Evolutionary conservation across 1,140 invertebrate species (phyloP), one percentile per base, ranked within the genome.

Genomic region (Cherax destructor): DNA sequence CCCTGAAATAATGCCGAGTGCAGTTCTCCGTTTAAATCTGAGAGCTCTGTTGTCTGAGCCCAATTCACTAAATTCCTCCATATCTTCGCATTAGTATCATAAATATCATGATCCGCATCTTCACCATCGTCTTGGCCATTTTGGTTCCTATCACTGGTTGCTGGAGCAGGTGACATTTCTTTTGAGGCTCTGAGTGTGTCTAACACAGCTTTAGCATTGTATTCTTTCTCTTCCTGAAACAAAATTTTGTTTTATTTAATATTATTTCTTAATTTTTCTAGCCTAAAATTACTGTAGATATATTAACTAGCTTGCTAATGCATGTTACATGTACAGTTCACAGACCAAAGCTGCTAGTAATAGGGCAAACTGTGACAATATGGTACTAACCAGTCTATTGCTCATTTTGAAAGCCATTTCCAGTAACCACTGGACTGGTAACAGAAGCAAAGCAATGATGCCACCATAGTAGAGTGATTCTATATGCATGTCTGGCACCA

Each of bases 401-500:
- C 83, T 89, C 87, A 88, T 88, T 83, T 93, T 93, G 83, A 93
- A 93, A 16, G 92, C 72, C 86, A 93, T 91, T 69, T 92, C 90
- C 49, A 93, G 77, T 30, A 93, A 59, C 92, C 92, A 93, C 86
- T 93, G 92, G 9, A 93, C 86, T 9, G 92, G 92, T 24, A 93
- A 83, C 13, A 93, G 81, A 4, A 88, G 24, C 16, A 83, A n/a
- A n/a, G 92, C 90, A 65, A 93, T 91, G 21, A 93, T 49, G 47
- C 79, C 86, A 56, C 90, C 92, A 79, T 86, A 93, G 72, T 79
- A 92, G 4, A 93, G 77, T 3, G 90, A 49, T 69, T 93, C 90
- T 30, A 93, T 87, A 56, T 93, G 92, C 80, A 92, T 86, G 72
- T 93, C 92, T n/a, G 92, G 92, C 4, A 91, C 90, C 92, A 93